phyloP scores from a whole-genome alignment of 1,140 invertebrate genomes.

The Halyomorpha halys region DNA sequence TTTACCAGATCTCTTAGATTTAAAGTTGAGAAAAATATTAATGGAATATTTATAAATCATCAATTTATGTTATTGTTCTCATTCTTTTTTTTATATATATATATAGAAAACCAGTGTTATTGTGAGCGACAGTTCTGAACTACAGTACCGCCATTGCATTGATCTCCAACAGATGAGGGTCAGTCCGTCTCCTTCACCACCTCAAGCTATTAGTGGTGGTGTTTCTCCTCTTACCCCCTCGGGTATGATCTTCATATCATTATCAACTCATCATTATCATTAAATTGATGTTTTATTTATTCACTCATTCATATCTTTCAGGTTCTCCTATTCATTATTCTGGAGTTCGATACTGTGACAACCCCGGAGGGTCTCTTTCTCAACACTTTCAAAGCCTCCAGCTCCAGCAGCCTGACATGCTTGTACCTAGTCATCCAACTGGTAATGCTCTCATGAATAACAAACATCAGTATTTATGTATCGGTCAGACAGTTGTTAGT shows the following conservation, averaged over 20 bases:
- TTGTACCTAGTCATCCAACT: not conserved
- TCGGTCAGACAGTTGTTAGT: too few relatives aligned
- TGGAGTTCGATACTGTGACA: slow-evolving; percentile 14
- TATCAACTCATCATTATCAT: not conserved
- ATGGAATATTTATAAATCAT: too few relatives aligned
- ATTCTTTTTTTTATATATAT: not conserved
- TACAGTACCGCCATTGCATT: slow-evolving; percentile 28
- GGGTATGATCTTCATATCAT: slow-evolving; percentile 14
- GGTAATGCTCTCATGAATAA: not conserved
- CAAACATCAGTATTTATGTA: too few relatives aligned
- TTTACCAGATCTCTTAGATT: too few relatives aligned
- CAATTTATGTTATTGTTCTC: not conserved
- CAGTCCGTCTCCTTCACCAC: slow-evolving; percentile 27
- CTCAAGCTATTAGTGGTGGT: slow-evolving; percentile 26
- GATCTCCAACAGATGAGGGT: slow-evolving; percentile 30
- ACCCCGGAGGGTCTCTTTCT: slow-evolving; percentile 21
- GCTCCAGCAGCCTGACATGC: slow-evolving; percentile 26
- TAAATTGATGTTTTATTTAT: not conserved
- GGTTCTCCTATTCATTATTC: slow-evolving; percentile 30
- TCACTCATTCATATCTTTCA: slow-evolving; percentile 13
- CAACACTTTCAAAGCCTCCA: slow-evolving; percentile 30
- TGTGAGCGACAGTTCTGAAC: slow-evolving; percentile 19
- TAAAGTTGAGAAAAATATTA: too few relatives aligned
- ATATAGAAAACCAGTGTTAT: slow-evolving; percentile 19
- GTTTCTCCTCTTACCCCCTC: slow-evolving; percentile 30